Conservation (phyloP, 2,888 invertebrate species). For the Cactoblastis cactorum region DNA sequence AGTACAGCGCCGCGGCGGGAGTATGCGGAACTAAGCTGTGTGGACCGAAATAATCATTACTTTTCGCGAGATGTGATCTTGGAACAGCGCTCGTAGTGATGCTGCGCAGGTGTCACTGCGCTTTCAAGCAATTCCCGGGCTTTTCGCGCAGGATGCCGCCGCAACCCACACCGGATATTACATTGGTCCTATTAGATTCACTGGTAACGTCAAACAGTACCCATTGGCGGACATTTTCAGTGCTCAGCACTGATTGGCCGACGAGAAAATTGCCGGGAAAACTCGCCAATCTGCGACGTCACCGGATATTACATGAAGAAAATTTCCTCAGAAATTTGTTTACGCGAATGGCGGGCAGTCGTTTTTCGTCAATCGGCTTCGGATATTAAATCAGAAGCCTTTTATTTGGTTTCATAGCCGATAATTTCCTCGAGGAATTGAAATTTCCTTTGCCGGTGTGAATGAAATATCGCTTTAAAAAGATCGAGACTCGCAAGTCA, state of each 20-base stretch:
- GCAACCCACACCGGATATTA: slow-evolving; percentile 56
- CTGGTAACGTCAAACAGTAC: slow-evolving; percentile 39
- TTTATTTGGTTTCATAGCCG: slow-evolving; percentile 39
- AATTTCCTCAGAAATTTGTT: slow-evolving; percentile 74
- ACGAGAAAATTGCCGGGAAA: slow-evolving; percentile 52
- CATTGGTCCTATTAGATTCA: slow-evolving; percentile 62
- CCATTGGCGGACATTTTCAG: slow-evolving; percentile 45
- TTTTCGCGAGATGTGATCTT: slow-evolving; percentile 78
- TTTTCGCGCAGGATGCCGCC: slow-evolving; percentile 69
- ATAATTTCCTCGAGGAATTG: slow-evolving; percentile 38
- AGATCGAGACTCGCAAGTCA: slow-evolving; percentile 17
- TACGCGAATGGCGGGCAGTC: slow-evolving; percentile 56
- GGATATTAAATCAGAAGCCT: slow-evolving; percentile 60
- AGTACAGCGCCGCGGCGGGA: slow-evolving; percentile 66
- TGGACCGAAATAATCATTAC: slow-evolving; percentile 80
- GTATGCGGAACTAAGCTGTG: slow-evolving; percentile 63
- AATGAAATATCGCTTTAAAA: slow-evolving; percentile 23
- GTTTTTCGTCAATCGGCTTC: slow-evolving; percentile 47
- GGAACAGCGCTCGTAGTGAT: slow-evolving; percentile 57
- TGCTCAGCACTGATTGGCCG: slow-evolving; percentile 41
- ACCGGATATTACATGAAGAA: slow-evolving; percentile 69
- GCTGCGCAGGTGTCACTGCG: slow-evolving; percentile 67
- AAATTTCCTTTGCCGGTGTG: slow-evolving; percentile 21
- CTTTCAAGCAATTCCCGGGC: slow-evolving; percentile 66
- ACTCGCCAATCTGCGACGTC: slow-evolving; percentile 43